A percentile compares a stretch with the other conserved stretches of the same genome.
Conservation (phyloP, 2,888 invertebrate species). For the Teinopalpus imperialis region DNA sequence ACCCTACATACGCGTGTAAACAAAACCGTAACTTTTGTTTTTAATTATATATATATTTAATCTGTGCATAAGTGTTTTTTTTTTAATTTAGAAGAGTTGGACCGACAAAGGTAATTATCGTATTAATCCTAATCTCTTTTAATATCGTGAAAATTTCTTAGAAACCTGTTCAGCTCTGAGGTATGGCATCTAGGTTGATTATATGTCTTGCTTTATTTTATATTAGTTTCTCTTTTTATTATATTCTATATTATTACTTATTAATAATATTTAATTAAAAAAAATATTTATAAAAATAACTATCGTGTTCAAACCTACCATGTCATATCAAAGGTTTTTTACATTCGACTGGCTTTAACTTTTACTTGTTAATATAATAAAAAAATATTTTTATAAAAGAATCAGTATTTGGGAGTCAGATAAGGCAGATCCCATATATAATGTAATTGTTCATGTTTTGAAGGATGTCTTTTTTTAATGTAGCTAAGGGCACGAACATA, state of each 20-base stretch:
- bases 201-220: conserved; percentile 3
- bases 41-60: neutral
- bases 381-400: no score
- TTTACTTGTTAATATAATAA: conserved; percentile 10
- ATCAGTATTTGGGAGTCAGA: no score
- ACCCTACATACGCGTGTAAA: conserved; percentile 23
- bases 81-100: neutral
- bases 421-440: no score
- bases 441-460: no score
- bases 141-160: conserved; percentile 3
- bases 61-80: conserved; percentile 16
- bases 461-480: no score
- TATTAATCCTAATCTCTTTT: conserved; percentile 8
- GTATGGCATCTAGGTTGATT: conserved; percentile 10
- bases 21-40: conserved; percentile 9
- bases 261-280: no score
- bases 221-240: conserved; percentile 7
- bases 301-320: no score
- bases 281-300: no score
- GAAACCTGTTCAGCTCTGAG: neutral
- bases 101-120: conserved; percentile 9
- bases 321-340: neutral
- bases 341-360: neutral
- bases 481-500: no score
- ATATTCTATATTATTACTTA: no score